These are phyloP conservation scores for Crotalus horridus DNA, from an alignment of 2,113 vertebrate species.

Conservation along the genomic window DNA sequence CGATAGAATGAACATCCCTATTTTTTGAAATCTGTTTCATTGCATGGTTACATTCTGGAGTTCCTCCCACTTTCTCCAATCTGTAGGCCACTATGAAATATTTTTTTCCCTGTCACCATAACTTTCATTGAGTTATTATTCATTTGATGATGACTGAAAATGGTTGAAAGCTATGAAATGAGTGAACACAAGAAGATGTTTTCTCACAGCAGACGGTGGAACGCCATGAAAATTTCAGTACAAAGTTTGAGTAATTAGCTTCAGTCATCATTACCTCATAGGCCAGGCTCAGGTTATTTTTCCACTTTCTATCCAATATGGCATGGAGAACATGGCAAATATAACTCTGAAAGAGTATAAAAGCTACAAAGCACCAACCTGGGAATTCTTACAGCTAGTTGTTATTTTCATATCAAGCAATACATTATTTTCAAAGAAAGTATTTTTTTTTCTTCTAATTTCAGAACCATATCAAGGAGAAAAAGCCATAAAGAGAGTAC, in stretches of 20 bases:
- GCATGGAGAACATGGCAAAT: background rate
- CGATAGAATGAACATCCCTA: background rate
- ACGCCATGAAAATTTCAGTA: background rate
- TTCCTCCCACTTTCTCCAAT: background rate
- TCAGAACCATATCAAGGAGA: background rate
- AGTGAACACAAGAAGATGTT: constrained; percentile 6
- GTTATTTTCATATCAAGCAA: background rate
- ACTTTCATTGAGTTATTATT: background rate
- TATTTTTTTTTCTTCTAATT: constrained; percentile 20
- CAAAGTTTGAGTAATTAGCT: background rate
- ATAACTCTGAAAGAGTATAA: background rate
- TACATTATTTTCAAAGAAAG: background rate
- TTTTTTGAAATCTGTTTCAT: background rate
- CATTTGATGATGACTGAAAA: background rate
- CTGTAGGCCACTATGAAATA: background rate
- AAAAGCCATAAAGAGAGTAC: background rate
- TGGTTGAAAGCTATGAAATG: background rate
- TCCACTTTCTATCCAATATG: background rate
- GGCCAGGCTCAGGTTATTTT: background rate
- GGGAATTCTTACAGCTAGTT: background rate
- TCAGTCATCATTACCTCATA: constrained; percentile 12
- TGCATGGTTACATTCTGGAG: background rate
- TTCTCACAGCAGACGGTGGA: background rate
- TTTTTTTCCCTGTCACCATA: background rate
- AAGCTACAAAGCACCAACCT: background rate